Percentiles rank a stretch among this genome's conserved stretches.
These are phyloP conservation scores for Scophthalmus maximus DNA, from an alignment of 2,113 vertebrate species.

Conservation along the genomic window DNA sequence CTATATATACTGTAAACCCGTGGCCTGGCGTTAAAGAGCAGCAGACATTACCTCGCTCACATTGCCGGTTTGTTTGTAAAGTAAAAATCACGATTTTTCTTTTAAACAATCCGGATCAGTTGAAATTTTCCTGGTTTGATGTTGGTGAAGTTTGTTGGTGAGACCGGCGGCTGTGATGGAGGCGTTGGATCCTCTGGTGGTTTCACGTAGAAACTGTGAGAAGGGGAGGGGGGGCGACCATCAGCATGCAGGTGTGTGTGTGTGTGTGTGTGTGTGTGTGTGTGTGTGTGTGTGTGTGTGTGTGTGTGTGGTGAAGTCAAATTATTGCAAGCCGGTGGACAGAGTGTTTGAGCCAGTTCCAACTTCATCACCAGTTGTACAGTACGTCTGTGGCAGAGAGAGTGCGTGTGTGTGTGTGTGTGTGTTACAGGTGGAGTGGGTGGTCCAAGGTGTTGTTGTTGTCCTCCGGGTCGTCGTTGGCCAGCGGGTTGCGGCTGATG, in stretches of 20 bases:
- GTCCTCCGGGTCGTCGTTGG: slow-evolving; percentile 69
- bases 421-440: slow-evolving; percentile 60
- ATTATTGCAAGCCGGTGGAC: slow-evolving; percentile 44
- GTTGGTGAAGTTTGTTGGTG: too few species aligned
- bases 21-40: neutral
- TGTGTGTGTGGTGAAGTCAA: slow-evolving; percentile 25
- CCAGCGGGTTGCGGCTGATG: slow-evolving; percentile 90
- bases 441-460: slow-evolving; percentile 74
- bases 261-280: slow-evolving; percentile 35
- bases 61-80: slow-evolving; percentile 11
- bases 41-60: slow-evolving; percentile 5
- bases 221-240: neutral
- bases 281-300: slow-evolving; percentile 15
- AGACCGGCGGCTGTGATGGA: too few species aligned
- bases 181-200: too few species aligned
- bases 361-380: too few species aligned
- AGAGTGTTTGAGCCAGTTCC: slow-evolving; percentile 4
- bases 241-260: too few species aligned
- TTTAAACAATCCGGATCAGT: slow-evolving; percentile 2
- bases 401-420: slow-evolving; percentile 13
- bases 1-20: neutral
- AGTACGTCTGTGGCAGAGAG: too few species aligned
- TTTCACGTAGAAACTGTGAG: neutral
- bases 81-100: neutral
- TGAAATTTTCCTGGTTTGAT: slow-evolving; percentile 16